Base-by-base conservation (phyloP, 1,140 invertebrate species). In the Stenopsyche tienmushanensis region DNA sequence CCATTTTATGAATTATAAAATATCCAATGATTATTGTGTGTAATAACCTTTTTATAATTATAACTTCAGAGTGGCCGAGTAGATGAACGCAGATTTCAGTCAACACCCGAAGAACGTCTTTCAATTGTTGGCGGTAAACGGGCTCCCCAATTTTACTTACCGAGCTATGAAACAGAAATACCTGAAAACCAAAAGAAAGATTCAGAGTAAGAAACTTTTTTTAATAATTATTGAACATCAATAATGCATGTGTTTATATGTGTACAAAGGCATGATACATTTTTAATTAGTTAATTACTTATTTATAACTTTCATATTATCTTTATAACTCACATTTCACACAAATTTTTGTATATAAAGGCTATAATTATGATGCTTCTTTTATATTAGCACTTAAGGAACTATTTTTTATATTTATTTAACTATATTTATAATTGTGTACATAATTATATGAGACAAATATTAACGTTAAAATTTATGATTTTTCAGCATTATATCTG, bases 101-200 rank as follows among this genome's bases (percentile, higher is more conserved):
- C 92, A 1, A 96, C 94, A 18, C 88, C 90, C 3, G 94, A 97
- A 76, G 93, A 96, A 74, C 83, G 93, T 1, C 78, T 97, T 5
- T 95, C 92, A 17, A 96, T 96, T 74, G 92, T 96, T 17, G 94
- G 94, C 18, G 94, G 94, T 45, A 96, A 96, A 76, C 83, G 94
- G 15, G 91, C 93, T 0, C 94, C 94, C 0, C 94, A 97, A 76
- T 97, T 97, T 78, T 97, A 96, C 73, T 90, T 96, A 84, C 89
- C 90, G 2, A 90, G 89, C 71, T 96, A 96, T 75, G 93, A 95
- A 74, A 92, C 93, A 0, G 93, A 95, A 78, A 96, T 96, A 72
- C 93, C 93, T 1, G 94, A 97, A 79, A 96, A 96, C 77, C 92
- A 96, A 78, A 93, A 93, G 76, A 97, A 97, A 78, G 94, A 97